phyloP scores from a whole-genome alignment of 2,797 vertebrate genomes.

The Characodon lateralis region DNA sequence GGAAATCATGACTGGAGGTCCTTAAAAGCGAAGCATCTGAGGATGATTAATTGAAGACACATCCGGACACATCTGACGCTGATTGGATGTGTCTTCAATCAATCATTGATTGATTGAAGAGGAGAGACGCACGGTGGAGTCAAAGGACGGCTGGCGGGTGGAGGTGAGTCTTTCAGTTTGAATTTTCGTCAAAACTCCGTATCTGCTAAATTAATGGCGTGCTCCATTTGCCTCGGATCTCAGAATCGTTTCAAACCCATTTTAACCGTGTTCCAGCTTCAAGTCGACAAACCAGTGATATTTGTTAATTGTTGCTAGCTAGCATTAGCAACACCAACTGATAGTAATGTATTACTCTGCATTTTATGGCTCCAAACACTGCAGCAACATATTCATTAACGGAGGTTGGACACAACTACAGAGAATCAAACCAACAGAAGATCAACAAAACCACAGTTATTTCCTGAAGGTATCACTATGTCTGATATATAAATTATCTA shows the following conservation, averaged over 20 bases:
- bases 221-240: neutral
- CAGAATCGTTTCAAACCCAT: too few relatives aligned
- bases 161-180: too few relatives aligned
- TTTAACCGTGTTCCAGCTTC: neutral
- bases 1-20: too few relatives aligned
- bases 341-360: neutral
- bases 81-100: too few relatives aligned
- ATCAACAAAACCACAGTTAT: too few relatives aligned
- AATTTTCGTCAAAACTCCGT: neutral
- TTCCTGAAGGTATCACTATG: neutral
- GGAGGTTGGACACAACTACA: neutral
- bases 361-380: neutral
- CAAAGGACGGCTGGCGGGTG: too few relatives aligned
- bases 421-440: neutral
- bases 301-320: neutral
- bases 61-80: too few relatives aligned
- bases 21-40: too few relatives aligned
- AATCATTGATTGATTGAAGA: too few relatives aligned
- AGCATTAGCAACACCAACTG: neutral
- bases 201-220: neutral
- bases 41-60: too few relatives aligned
- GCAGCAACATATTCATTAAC: neutral
- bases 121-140: too few relatives aligned
- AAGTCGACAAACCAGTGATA: neutral
- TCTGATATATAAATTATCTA: neutral